Evolutionary conservation across 2,888 invertebrate species (phyloP).

Genomic region (Phyllotreta cruciferae): DNA sequence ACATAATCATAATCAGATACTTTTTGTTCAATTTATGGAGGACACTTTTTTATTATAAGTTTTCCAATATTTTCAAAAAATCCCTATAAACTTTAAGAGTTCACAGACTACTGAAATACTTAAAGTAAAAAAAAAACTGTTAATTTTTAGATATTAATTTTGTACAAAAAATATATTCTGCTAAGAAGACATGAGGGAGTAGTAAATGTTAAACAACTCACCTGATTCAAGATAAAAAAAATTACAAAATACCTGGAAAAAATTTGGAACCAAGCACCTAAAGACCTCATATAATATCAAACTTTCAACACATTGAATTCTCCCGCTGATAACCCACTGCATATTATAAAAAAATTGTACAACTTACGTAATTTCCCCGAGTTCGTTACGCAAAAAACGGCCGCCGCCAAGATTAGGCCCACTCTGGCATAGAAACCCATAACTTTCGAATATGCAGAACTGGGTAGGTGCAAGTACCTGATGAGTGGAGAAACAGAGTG

Average conservation of each 20-base stretch:
- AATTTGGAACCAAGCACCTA: no score
- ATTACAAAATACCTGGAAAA: no score
- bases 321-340: neutral
- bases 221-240: neutral
- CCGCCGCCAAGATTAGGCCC: constrained; percentile 22
- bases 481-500: constrained; percentile 1
- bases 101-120: no score
- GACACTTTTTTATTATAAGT: no score
- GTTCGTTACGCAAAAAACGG: constrained; percentile 11
- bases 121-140: no score
- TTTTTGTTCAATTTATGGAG: no score
- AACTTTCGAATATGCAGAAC: constrained; percentile 2
- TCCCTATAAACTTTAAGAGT: no score
- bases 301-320: neutral
- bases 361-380: constrained; percentile 32
- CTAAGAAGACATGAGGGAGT: neutral
- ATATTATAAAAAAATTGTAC: constrained; percentile 7
- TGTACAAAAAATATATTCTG: no score
- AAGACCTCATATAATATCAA: no score
- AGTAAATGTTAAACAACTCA: constrained; percentile 1
- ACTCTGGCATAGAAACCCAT: constrained; percentile 32
- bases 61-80: no score
- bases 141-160: no score
- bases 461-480: neutral
- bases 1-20: no score